Base-by-base conservation (phyloP, 2,888 invertebrate species). In the Laothoe populi region DNA sequence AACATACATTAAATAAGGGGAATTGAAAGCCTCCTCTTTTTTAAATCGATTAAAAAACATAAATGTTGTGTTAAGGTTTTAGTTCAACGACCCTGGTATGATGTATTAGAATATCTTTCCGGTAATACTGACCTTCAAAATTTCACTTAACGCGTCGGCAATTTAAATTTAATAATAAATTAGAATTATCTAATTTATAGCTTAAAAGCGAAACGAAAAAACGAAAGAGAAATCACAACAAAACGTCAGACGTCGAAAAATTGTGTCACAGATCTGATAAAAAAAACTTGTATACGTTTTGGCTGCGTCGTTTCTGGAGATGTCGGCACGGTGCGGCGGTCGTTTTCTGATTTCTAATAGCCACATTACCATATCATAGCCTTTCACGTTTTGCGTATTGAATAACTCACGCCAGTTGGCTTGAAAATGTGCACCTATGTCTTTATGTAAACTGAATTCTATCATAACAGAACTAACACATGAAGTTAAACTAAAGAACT, bases 311-410 rank as follows among this genome's bases (percentile, higher is more conserved):
- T 68, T 76, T 77, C 74, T 73, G 74, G 68, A 71, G 67, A 69
- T 66, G 67, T 73, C 79, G 67, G 71, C 80, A 74, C 79, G 75
- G 78, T 78, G 69, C 71, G 70, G 62, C 67, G 64, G 73, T 72
- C 78, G 81, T 82, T 83, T 84, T 85, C 81, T 82, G 84, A 88
- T 90, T 90, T 90, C 90, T 89, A 90, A 87, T 83, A 73, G 74
- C 73, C 77, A 77, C 77, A 90, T 90, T 89, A 86, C 79, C 88
- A 90, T 90, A 88, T 78, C 78, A 76, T 83, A 81, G 87, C 90
- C 88, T 89, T 88, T 90, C 89, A 87, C 89, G 84, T 74, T 77
- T 70, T 70, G 68, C 67, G 71, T 73, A 82, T 87, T 84, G 82
- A 81, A 84, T 87, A 88, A 84, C 83, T 75, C 81, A 82, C 80